Base-by-base conservation (phyloP, 2,888 invertebrate species). In the Pharmacophagus antenor region DNA sequence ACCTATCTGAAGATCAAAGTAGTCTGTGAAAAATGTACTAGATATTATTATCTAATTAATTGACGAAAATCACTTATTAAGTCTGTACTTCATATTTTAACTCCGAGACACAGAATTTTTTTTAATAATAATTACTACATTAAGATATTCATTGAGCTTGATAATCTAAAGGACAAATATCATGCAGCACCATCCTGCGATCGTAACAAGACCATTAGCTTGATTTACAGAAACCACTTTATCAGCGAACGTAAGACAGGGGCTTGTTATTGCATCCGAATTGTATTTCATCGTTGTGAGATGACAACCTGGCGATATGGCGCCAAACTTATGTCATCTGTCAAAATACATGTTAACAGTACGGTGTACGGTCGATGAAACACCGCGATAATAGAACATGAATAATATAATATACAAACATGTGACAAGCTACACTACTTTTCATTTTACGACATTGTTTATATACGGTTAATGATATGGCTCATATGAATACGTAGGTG, bases 261-360 rank as follows among this genome's bases (percentile, higher is more conserved):
- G 87, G 88, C 87, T 85, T 88, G 84, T 88, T 88, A 88, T 84
- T 82, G 82, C 77, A 84, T 82, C 84, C 83, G 82, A 88, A 87
- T 86, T 84, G 86, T 85, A 80, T 83, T 85, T 84, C 85, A 85
- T 82, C 84, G 79, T 70, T 70, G 66, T 68, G 72, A 85, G 86
- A 85, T 88, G 88, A 84, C 81, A 77, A 73, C 68, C 74, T 67
- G 67, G 72, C 67, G 87, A 89, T 90, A 90, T 70, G 81, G 81
- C 81, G 79, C 80, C 82, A 82, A 89, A 89, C 84, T 89, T 89
- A 88, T 89, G 90, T 90, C 89, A 86, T 90, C 85, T 89, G 89
- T 89, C 90, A 90, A 90, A 90, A 89, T 88, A 88, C 79, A 89
- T 86, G 89, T 88, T 88, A 88, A 87, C 88, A 85, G 84, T 79